phyloP scores from a whole-genome alignment of 2,113 vertebrate species.

The Ammodramus savannarum region DNA sequence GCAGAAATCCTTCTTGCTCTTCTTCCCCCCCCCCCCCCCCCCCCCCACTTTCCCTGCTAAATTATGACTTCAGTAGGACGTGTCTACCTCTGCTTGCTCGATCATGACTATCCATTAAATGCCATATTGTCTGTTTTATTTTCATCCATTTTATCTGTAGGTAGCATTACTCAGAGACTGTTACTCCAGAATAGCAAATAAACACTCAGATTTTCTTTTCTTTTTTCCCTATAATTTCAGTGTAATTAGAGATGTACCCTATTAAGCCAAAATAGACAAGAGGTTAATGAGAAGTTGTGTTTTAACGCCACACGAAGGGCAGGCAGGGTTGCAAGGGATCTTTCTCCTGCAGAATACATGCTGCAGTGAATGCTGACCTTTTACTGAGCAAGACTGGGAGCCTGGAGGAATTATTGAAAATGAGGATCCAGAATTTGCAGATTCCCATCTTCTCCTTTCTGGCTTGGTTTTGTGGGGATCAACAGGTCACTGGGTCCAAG shows the following conservation, averaged over 20 bases:
- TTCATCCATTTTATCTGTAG: not conserved
- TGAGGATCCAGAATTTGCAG: not conserved
- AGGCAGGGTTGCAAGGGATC: not conserved
- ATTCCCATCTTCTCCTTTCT: not conserved
- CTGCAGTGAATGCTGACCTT: not conserved
- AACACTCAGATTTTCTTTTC: not conserved
- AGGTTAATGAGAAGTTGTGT: not conserved
- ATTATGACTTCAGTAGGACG: not conserved
- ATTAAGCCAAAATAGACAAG: not conserved
- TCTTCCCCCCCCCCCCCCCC: not conserved
- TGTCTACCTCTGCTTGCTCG: not conserved
- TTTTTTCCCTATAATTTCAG: not conserved
- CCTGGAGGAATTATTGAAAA: not conserved
- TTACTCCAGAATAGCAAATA: not conserved
- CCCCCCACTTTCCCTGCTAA: not conserved
- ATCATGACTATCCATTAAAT: not conserved
- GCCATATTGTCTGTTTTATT: not conserved
- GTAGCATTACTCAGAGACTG: not conserved
- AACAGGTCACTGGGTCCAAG: not conserved
- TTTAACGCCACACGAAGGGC: rapidly evolving
- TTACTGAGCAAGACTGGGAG: not conserved
- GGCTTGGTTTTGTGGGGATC: not conserved
- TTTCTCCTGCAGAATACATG: not conserved
- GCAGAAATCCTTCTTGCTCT: not conserved
- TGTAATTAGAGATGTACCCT: not conserved